phyloP scores from a whole-genome alignment of 2,113 vertebrate species.

The Anas platyrhynchos region DNA sequence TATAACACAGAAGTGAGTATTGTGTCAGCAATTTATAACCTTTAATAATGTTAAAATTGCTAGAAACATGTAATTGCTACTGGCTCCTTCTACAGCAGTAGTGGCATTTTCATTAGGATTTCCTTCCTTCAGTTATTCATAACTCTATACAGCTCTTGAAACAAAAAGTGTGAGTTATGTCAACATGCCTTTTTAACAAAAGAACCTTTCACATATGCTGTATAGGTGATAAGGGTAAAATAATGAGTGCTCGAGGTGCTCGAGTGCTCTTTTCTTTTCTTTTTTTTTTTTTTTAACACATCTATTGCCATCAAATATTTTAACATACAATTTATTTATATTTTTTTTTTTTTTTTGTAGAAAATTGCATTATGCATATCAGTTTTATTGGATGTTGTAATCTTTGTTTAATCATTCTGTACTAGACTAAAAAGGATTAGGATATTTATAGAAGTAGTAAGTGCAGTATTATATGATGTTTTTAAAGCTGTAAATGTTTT shows the following conservation, averaged over 20 bases:
- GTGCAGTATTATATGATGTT: not conserved
- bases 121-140: not conserved
- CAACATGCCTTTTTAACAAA: not conserved
- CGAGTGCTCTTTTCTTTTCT: not conserved
- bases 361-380: not conserved
- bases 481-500: not conserved
- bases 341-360: not conserved
- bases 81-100: fast-evolving
- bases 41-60: not conserved
- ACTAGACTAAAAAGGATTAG: not conserved
- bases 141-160: not conserved
- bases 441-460: not conserved
- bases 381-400: not conserved
- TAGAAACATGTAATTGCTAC: not conserved
- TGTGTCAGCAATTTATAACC: not conserved
- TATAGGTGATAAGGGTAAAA: not conserved
- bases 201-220: not conserved
- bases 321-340: not conserved
- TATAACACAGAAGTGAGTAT: not conserved
- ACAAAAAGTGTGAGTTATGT: not conserved
- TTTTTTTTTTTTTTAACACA: not conserved
- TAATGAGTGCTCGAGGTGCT: not conserved
- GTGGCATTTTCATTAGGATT: not conserved
- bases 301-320: not conserved
- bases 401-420: not conserved